Evolutionary conservation across 2,888 invertebrate genomes (phyloP).

Genomic region (Tetragonula carbonaria): DNA sequence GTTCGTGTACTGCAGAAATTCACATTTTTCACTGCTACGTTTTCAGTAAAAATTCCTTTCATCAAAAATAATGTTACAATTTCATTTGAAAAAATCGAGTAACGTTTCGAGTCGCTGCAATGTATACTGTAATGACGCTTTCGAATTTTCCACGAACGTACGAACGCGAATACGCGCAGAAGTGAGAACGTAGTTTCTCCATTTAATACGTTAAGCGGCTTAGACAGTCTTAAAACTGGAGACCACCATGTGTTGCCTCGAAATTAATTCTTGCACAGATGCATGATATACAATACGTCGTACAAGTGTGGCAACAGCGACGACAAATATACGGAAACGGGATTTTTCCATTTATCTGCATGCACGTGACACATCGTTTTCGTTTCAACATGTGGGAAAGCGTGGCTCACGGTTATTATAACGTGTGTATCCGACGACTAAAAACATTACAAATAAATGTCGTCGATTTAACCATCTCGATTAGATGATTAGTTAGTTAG

Average conservation of each 20-base stretch:
- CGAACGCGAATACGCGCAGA: background rate
- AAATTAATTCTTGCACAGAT: slow-evolving; percentile 28
- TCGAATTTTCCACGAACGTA: background rate
- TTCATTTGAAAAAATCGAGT: too few species aligned
- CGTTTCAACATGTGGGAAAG: too few species aligned
- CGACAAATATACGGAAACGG: background rate
- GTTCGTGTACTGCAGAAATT: too few species aligned
- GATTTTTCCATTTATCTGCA: too few species aligned
- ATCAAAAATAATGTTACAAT: too few species aligned
- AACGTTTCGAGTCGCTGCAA: too few species aligned
- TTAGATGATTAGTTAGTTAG: slow-evolving; percentile 45
- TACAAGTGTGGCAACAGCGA: slow-evolving; percentile 13
- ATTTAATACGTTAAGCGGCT: background rate
- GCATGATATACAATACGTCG: slow-evolving; percentile 17
- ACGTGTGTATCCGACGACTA: too few species aligned
- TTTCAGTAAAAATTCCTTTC: too few species aligned
- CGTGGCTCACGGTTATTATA: background rate
- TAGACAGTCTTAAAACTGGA: slow-evolving; percentile 24
- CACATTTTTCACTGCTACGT: too few species aligned
- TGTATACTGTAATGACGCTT: background rate
- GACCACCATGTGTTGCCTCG: slow-evolving; percentile 4
- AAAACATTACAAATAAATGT: background rate
- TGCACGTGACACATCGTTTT: too few species aligned
- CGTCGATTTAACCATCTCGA: slow-evolving; percentile 23
- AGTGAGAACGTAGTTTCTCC: background rate